A percentile compares a stretch with the other conserved stretches of the same genome.
Conservation (phyloP, 2,888 invertebrate genomes). For the Microctonus brassicae region DNA sequence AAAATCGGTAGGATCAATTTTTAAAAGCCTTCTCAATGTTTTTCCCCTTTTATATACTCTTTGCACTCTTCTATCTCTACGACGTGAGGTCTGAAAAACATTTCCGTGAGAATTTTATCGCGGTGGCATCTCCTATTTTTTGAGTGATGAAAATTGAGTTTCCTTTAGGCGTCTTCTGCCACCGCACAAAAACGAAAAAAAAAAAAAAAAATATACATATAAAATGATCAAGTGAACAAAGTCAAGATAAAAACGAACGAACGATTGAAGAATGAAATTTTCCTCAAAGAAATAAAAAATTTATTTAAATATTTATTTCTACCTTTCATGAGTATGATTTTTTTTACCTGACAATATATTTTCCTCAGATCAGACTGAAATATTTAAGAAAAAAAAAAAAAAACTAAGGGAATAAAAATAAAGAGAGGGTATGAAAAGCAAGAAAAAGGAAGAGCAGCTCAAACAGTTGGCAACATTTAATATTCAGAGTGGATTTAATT, state of each 20-base stretch:
- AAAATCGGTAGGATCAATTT: constrained; percentile 21
- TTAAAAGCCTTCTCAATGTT: neutral
- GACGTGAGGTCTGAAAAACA: neutral
- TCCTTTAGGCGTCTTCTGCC: too few relatives aligned
- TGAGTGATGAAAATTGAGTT: neutral
- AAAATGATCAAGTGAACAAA: neutral
- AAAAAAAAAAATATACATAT: too few relatives aligned
- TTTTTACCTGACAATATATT: too few relatives aligned
- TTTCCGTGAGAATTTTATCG: neutral
- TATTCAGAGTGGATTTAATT: constrained; percentile 60
- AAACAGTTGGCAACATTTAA: constrained; percentile 60
- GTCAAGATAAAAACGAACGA: neutral
- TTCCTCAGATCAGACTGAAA: too few relatives aligned
- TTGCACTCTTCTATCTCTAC: neutral
- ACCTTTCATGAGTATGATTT: too few relatives aligned
- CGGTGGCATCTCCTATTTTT: neutral
- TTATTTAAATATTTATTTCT: too few relatives aligned
- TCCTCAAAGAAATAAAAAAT: too few relatives aligned
- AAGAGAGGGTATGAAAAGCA: neutral
- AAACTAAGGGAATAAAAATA: neutral
- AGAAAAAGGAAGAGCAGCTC: constrained; percentile 21
- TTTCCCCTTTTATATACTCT: too few relatives aligned
- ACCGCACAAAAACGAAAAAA: neutral
- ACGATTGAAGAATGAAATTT: too few relatives aligned
- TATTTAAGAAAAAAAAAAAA: too few relatives aligned